Evolutionary conservation across 2,888 invertebrate genomes (phyloP).

Genomic region (Xylophagus ater): DNA sequence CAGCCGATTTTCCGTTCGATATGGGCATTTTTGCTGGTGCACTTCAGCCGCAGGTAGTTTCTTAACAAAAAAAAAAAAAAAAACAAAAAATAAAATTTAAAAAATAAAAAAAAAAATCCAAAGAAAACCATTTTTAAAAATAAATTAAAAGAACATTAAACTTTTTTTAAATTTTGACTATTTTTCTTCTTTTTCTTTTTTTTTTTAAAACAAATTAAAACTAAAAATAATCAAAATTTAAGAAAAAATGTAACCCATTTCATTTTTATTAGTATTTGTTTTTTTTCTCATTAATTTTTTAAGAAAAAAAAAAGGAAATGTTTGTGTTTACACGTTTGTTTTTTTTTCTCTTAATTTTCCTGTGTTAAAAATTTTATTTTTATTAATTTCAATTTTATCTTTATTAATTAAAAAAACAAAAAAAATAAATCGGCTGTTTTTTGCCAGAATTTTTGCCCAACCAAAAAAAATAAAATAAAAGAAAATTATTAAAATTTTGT

Average conservation of each 20-base stretch:
- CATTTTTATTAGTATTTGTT: not conserved
- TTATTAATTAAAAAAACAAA: no score
- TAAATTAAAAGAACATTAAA: no score
- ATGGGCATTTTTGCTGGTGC: conserved; percentile 67
- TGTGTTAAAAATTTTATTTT: no score
- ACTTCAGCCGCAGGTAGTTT: conserved; percentile 47
- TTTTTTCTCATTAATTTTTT: no score
- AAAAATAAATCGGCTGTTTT: no score
- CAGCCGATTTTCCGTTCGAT: conserved; percentile 62
- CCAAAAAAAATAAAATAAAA: no score
- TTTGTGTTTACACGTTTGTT: conserved; percentile 14
- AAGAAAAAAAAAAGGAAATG: no score
- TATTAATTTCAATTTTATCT: no score
- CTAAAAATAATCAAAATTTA: not conserved
- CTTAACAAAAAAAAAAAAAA: conserved; percentile 3
- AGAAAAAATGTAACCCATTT: not conserved
- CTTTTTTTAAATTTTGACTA: conserved; percentile 20
- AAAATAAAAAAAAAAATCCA: conserved; percentile 14
- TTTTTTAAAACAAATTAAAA: not conserved
- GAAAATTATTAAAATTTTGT: no score
- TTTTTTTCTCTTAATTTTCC: conserved; percentile 11
- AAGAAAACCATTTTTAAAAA: conserved; percentile 6
- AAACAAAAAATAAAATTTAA: conserved; percentile 4
- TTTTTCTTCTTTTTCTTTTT: no score
- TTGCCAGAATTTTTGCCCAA: no score